Percentiles rank a stretch among this genome's conserved stretches.
These are phyloP conservation scores for Prionace glauca DNA, from an alignment of 2,797 vertebrate species.

Conservation along the genomic window DNA sequence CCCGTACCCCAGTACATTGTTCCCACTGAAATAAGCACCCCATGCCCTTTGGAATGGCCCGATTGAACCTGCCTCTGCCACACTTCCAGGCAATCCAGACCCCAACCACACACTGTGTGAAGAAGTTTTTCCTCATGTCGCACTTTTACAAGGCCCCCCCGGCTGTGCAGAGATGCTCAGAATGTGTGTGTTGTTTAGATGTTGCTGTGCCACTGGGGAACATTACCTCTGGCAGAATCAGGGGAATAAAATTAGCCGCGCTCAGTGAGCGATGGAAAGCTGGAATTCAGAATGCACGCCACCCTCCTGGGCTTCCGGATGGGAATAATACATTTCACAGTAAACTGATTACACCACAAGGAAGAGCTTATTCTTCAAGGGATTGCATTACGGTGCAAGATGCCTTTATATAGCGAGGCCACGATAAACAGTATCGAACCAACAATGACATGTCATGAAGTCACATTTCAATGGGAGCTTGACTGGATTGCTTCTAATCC, in stretches of 20 bases:
- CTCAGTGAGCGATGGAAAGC: not conserved
- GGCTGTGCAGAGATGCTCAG: not conserved
- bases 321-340: not conserved
- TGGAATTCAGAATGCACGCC: not conserved
- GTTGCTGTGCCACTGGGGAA: not conserved
- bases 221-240: not conserved
- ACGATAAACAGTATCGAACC: not conserved
- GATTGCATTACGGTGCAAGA: not conserved
- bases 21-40: too few species aligned
- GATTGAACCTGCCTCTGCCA: too few species aligned
- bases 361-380: not conserved
- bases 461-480: not conserved
- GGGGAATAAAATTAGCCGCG: not conserved
- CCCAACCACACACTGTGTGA: too few species aligned
- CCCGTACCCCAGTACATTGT: too few species aligned
- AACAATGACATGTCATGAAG: not conserved
- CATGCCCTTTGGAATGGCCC: too few species aligned
- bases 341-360: not conserved
- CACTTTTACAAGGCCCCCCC: too few species aligned
- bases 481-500: not conserved
- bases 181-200: not conserved
- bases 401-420: not conserved
- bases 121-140: too few species aligned
- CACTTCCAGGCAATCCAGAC: too few species aligned
- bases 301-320: not conserved